Conservation (phyloP, 1,140 invertebrate genomes). For the Leptinotarsa defecta region DNA sequence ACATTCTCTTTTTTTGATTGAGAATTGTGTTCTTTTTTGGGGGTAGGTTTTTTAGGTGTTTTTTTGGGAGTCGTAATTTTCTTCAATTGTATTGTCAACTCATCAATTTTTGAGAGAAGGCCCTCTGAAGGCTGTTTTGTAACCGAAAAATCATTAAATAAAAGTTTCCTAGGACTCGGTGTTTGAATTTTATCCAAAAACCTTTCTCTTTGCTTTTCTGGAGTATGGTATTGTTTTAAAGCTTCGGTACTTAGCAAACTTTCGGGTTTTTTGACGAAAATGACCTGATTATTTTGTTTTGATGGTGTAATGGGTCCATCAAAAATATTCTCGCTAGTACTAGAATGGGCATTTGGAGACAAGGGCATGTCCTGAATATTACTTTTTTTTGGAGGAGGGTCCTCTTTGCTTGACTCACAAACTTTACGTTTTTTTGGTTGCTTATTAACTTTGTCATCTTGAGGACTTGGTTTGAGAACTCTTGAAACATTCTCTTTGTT, state of each 20-base stretch:
- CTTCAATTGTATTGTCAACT: background rate
- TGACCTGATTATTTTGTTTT: background rate
- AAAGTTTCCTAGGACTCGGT: background rate
- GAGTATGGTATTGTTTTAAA: constrained; percentile 19
- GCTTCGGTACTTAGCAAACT: constrained; percentile 24
- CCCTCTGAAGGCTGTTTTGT: background rate
- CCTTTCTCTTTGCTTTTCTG: constrained; percentile 13
- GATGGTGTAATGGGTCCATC: background rate
- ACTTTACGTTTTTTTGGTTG: constrained; percentile 9
- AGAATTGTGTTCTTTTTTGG: constrained; percentile 2
- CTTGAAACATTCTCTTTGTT: constrained; percentile 7
- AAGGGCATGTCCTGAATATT: background rate
- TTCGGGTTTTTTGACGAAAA: constrained; percentile 32
- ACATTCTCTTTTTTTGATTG: background rate
- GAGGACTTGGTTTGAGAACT: background rate
- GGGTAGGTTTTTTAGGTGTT: background rate
- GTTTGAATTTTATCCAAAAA: constrained; percentile 10
- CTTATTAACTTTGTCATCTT: too few species aligned
- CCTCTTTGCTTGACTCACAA: background rate
- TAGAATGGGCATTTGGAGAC: background rate
- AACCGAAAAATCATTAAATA: background rate
- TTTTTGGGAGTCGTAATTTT: background rate
- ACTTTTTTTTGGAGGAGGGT: constrained; percentile 9
- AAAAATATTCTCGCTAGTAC: background rate
- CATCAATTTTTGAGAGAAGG: background rate